Evolutionary conservation across 2,797 vertebrate genomes (phyloP).

Genomic region (Onychomys arenicola): DNA sequence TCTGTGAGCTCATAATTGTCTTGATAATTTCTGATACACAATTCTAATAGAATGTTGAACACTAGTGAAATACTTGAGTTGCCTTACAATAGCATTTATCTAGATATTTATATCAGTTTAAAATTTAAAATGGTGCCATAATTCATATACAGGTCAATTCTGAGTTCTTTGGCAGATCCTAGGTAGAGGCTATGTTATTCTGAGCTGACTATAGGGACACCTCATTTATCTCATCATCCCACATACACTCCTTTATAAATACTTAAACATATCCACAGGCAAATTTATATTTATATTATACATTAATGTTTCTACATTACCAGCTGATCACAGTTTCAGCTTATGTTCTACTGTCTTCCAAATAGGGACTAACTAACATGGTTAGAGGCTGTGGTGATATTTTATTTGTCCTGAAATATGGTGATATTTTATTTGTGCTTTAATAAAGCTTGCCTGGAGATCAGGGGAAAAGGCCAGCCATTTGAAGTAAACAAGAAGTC

Average conservation of each 20-base stretch:
- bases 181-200: background rate
- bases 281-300: background rate
- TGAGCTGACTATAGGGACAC: background rate
- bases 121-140: background rate
- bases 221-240: background rate
- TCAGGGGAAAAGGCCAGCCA: no score
- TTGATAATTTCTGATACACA: background rate
- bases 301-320: background rate
- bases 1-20: background rate
- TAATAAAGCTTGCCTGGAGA: no score
- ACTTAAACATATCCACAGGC: background rate
- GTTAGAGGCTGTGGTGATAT: no score
- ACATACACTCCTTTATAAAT: background rate
- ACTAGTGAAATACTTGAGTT: background rate
- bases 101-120: background rate
- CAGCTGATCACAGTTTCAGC: background rate
- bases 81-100: background rate
- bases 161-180: background rate
- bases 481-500: no score
- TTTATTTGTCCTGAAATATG: no score
- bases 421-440: no score
- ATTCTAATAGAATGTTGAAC: background rate
- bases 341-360: background rate
- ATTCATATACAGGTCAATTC: background rate
- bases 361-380: background rate